Evolutionary conservation across 2,113 vertebrate species (phyloP).

Genomic region (Solea senegalensis): DNA sequence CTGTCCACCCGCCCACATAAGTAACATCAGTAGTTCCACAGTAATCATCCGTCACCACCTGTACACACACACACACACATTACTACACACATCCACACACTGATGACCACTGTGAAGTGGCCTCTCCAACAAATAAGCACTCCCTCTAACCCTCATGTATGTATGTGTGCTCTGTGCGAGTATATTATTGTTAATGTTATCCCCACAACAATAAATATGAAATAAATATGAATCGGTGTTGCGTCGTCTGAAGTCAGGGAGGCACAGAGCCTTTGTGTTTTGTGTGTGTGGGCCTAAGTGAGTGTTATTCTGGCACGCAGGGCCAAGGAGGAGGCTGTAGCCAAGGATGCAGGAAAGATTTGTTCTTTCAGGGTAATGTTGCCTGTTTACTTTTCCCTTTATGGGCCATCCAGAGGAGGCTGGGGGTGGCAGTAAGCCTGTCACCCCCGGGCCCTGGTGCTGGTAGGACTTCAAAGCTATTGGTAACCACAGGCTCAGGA

Average conservation of each 20-base stretch:
- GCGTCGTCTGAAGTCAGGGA: not conserved
- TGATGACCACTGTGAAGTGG: conserved; percentile 55
- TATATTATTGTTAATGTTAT: too few species aligned
- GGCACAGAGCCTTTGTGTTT: not conserved
- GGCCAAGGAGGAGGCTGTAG: conserved; percentile 33
- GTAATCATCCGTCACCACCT: conserved; percentile 6
- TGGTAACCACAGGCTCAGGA: conserved; percentile 80
- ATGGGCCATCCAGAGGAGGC: conserved; percentile 67
- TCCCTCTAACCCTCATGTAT: not conserved
- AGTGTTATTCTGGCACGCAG: conserved; percentile 14
- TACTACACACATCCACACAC: not conserved
- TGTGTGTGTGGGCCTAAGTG: not conserved
- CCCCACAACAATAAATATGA: not conserved
- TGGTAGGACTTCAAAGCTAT: conserved; percentile 79
- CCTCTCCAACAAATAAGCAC: conserved; percentile 72
- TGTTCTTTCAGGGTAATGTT: conserved; percentile 71
- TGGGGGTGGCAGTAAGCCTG: conserved; percentile 61
- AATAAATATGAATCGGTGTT: not conserved
- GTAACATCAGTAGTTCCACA: conserved; percentile 2
- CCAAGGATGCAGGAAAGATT: conserved; percentile 64
- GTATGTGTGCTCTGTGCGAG: too few species aligned
- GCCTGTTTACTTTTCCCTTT: conserved; percentile 81
- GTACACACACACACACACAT: not conserved
- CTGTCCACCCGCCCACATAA: not conserved
- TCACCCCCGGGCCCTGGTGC: conserved; percentile 61